Base-by-base conservation (phyloP, 2,888 invertebrate genomes). In the Drosophila nr. perissopoda region DNA sequence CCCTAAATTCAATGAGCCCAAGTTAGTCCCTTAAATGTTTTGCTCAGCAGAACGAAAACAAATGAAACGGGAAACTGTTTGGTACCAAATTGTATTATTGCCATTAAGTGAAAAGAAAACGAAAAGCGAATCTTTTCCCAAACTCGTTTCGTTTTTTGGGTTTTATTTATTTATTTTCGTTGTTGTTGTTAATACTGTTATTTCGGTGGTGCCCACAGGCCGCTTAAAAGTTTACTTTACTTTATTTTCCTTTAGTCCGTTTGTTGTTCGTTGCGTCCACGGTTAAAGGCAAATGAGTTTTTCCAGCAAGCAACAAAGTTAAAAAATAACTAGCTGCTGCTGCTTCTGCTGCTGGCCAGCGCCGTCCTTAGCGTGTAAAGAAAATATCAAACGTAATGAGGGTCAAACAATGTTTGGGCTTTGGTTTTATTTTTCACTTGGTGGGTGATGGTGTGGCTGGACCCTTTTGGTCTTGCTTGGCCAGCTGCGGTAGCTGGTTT, bases 341-440 rank as follows among this genome's bases (percentile, higher is more conserved):
- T 46, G 25, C 66, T 56, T 53, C 63, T 79, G 36, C 68, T 61
- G 53, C 56, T 59, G 56, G 60, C 66, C 61, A 36, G 59, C n/a
- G 40, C 42, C 52, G 57, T 69, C 61, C 68, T 79, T 64, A 85
- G 85, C 72, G 77, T 73, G 70, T 70, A 72, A 87, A 67, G 65
- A 84, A 85, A 87, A 89, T 84, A 82, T 89, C 82, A 87, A 85
- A 79, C 82, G 77, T 85, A 85, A 85, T 85, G 89, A 85, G 84
- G 84, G 84, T 85, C 89, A 89, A 89, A 76, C 76, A 70, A 82
- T 82, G 74, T 85, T 87, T 89, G 72, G 79, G 69, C 70, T 79
- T 71, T 87, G 82, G 61, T 74, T 78, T 78, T 78, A 18, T 36
- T 42, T 62, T 51, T 52, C 25, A 46, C 49, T 59, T 53, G 58